A percentile compares a stretch with the other conserved stretches of the same genome.
phyloP scores from a whole-genome alignment of 2,797 vertebrate genomes.

The Oophaga sylvatica region DNA sequence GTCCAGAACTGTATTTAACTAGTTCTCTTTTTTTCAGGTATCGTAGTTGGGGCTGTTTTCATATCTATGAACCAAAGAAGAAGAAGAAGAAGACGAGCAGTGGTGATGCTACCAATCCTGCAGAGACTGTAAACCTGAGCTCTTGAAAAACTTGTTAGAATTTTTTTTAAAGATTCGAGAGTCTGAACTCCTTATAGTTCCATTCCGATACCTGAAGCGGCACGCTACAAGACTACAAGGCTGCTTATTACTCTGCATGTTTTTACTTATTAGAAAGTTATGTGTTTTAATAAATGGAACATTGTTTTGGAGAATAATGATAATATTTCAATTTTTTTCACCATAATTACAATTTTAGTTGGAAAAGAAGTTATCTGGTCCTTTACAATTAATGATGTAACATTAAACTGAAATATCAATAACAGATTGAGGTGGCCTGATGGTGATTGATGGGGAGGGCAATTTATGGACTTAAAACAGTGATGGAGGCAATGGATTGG shows the following conservation, averaged over 20 bases:
- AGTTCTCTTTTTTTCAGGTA: conserved; percentile 70
- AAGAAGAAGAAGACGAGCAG: conserved; percentile 64
- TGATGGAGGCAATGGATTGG: neutral
- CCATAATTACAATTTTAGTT: neutral
- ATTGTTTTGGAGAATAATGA: conserved; percentile 4
- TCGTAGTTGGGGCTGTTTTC: conserved; percentile 71
- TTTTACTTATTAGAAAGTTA: conserved; percentile 8
- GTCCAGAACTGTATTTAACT: neutral
- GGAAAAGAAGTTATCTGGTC: too few species aligned
- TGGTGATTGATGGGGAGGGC: too few species aligned
- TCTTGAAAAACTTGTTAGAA: neutral
- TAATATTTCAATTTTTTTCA: neutral
- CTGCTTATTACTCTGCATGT: neutral
- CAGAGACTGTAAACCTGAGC: conserved; percentile 64
- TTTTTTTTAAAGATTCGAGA: neutral
- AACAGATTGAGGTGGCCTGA: too few species aligned
- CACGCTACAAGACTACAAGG: neutral
- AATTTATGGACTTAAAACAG: neutral
- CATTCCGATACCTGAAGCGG: neutral
- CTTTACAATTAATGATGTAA: too few species aligned
- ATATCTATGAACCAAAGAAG: conserved; percentile 63
- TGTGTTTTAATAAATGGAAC: conserved; percentile 3
- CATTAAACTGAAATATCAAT: too few species aligned
- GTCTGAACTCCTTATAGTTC: neutral
- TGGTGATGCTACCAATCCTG: conserved; percentile 42